Evolutionary conservation across 2,888 invertebrate genomes (phyloP), one percentile per base, ranked within the genome.

Genomic region (Chrysodeixis includens): DNA sequence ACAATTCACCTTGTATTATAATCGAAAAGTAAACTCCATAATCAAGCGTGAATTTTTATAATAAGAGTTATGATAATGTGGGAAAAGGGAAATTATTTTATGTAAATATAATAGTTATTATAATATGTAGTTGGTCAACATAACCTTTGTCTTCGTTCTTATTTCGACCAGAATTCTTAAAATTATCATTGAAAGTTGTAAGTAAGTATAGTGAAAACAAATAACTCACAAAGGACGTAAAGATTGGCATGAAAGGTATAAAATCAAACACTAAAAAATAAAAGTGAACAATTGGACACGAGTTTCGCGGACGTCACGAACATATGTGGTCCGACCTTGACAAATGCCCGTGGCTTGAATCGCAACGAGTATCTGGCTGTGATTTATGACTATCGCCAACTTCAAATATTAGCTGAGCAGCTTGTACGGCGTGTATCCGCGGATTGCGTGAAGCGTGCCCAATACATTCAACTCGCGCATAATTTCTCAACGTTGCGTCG

Each of bases 261-360:
- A 14, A 2, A 5, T 14, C 1, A 4, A 35, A 4, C 14, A 35
- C 14, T 35, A 12, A 12, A 35, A 10, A 35, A 35, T 30, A 55
- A 69, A 79, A 60, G 69, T 58, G 1, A 53, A 67, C 61, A 70
- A 66, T 64, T 35, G 62, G 65, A 40, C n/a, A 40, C n/a, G 40
- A 40, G 67, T 66, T 59, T 60, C 52, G 74, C 68, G 53, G 77
- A 83, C 83, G 91, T 92, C 92, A 90, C 75, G 73, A 83, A 87
- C 92, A 92, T 87, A 83, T 91, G 93, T 80, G 75, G 83, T 69
- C 66, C 83, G 91, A 91, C 93, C 93, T 93, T 92, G 91, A 91
- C 92, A 85, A 93, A 92, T 89, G 85, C 85, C 82, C 82, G 67
- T 78, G 79, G 74, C 75, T 74, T 67, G 83, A 83, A 86, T 85